These are phyloP conservation scores for Xestia rhomboidea DNA, from an alignment of 2,888 invertebrate genomes.

Conservation along the genomic window DNA sequence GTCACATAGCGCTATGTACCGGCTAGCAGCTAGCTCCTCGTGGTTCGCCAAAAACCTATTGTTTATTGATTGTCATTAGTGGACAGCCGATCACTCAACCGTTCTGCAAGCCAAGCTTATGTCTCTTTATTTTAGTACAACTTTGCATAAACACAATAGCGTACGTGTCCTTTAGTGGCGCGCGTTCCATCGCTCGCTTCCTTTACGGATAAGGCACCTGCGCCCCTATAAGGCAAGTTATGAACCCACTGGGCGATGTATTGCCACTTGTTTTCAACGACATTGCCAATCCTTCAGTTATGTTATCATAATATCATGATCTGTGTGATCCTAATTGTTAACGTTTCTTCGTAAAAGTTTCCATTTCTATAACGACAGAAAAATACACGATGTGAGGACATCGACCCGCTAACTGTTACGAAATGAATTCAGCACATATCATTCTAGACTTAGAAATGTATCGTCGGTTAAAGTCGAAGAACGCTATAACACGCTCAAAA, in stretches of 20 bases:
- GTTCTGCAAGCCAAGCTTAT: constrained; percentile 33
- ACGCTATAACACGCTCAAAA: not conserved
- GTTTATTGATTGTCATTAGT: constrained; percentile 20
- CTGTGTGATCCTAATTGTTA: constrained; percentile 27
- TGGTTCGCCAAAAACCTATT: constrained; percentile 48
- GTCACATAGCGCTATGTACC: not conserved
- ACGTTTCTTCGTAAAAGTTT: not conserved
- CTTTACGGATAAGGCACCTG: constrained; percentile 73
- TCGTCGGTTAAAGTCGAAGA: not conserved
- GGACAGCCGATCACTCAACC: not conserved
- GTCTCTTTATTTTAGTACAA: constrained; percentile 64
- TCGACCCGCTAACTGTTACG: not conserved
- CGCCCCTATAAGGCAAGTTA: constrained; percentile 66
- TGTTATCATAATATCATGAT: constrained; percentile 51
- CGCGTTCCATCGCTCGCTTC: constrained; percentile 74
- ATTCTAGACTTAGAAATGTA: not conserved
- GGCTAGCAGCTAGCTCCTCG: constrained; percentile 7
- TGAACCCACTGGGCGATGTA: constrained; percentile 71
- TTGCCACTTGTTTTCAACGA: constrained; percentile 72
- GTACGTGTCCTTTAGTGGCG: constrained; percentile 71
- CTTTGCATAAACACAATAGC: constrained; percentile 78
- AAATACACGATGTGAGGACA: not conserved
- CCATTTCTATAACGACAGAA: not conserved
- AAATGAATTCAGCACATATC: not conserved
- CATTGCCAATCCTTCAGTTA: constrained; percentile 42